Conservation (phyloP, 2,888 invertebrate species). For the Aplocera efformata region DNA sequence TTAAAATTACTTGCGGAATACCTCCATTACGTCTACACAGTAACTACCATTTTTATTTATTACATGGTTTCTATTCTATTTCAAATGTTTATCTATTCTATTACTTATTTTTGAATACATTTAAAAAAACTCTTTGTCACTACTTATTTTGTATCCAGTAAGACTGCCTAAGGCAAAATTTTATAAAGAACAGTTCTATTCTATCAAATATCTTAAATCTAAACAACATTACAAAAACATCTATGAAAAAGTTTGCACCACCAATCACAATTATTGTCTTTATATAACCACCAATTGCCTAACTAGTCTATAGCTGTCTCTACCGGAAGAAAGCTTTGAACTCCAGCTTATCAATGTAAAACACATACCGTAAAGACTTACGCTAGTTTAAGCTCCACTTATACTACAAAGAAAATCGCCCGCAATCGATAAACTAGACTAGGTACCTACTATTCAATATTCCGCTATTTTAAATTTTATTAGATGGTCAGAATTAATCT, state of each 20-base stretch:
- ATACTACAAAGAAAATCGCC: conserved; percentile 61
- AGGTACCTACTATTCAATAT: conserved; percentile 58
- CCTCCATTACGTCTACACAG: conserved; percentile 58
- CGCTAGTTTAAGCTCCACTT: conserved; percentile 60
- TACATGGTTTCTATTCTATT: conserved; percentile 57
- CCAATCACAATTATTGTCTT: conserved; percentile 62
- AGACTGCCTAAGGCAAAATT: conserved; percentile 59
- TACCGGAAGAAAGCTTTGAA: conserved; percentile 37
- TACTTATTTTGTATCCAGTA: conserved; percentile 30
- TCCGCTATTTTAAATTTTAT: conserved; percentile 55
- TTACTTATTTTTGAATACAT: conserved; percentile 31
- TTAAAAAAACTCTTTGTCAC: conserved; percentile 34
- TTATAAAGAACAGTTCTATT: conserved; percentile 40
- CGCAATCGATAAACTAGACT: conserved; percentile 50
- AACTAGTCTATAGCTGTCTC: conserved; percentile 52
- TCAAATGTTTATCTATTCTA: conserved; percentile 44
- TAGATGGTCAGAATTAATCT: conserved; percentile 58
- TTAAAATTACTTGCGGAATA: conserved; percentile 49
- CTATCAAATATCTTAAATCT: conserved; percentile 56
- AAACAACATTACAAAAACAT: conserved; percentile 55
- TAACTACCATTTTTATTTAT: conserved; percentile 53
- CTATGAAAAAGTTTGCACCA: conserved; percentile 73
- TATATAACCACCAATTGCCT: conserved; percentile 52
- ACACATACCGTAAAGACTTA: conserved; percentile 37
- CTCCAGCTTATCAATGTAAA: conserved; percentile 27